Evolutionary conservation across 2,113 vertebrate genomes (phyloP), one percentile per base, ranked within the genome.

Genomic region (Oryzias woworae): DNA sequence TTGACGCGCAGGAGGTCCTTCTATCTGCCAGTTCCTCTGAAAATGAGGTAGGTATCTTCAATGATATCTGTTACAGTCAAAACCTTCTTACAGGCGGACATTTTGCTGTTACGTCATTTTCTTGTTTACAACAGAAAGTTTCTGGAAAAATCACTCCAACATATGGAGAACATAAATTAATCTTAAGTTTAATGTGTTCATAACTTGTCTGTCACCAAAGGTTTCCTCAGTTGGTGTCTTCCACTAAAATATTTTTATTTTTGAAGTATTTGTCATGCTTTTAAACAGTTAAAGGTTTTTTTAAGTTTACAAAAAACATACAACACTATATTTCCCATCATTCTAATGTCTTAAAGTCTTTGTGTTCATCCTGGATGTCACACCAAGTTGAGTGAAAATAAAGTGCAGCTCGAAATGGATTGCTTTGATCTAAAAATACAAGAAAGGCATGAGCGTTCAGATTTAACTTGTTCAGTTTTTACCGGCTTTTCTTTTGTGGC

Each of bases 21-120:
- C 68, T 98, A 64, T 98, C 97, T 53, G 94, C 96, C 4, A 98
- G 97, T 74, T 99, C 97, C 78, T 98, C 97, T 73, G 97, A 98
- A 90, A 98, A 98, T 45, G 97, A 98, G 95, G 97, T 98, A 48
- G 81, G 45, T n/a, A 28, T 28, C 26, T 6, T 5, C 3, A 28
- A 3, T 28, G 5, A 28, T 28, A 1, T 20, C 20, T 20, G 20
- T 1, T 20, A 20, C 26, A 12, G 8, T 36, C 31, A 36, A 36
- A 36, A 36, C 2, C 7, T 31, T 65, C 23, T 63, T 47, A 31
- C 44, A 22, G 61, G 76, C 63, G 13, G 60, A 53, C 8, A 54
- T 42, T 54, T 50, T 2, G 2, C 20, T 20, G 20, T 20, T 20
- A 20, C 20, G 43, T 66, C 23, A n/a, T 7, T 58, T 60, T 56